Evolutionary conservation across 2,113 vertebrate genomes (phyloP), one percentile per base, ranked within the genome.

Genomic region (Bostrychus sinensis): DNA sequence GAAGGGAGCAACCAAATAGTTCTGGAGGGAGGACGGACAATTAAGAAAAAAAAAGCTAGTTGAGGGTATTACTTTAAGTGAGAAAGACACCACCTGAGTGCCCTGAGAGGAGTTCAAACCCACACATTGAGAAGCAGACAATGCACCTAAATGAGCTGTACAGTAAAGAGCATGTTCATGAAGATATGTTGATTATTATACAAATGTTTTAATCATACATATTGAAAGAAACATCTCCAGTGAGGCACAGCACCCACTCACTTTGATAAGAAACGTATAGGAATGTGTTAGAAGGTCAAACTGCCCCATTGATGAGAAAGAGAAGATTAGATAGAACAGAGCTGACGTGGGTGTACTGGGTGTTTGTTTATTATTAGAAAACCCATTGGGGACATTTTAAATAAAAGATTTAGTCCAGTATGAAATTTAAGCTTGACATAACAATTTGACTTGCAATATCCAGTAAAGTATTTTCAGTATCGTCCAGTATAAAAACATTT

Each of bases 31-130:
- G 30, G 62, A 1, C 10, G 70, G 54, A 70, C 50, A 78, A 71
- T 78, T 86, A 77, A 71, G 63, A 38, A 42, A 46, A 48, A 38
- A 42, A 46, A 48, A 66, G 63, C 25, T 32, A 62, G 63, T 60
- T 37, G 53, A 70, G 63, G 45, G 62, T 23, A 68, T 71, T 62
- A 55, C 45, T 34, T 70, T 68, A 54, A 71, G 72, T 82, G 75
- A 64, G 67, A 63, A 70, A 80, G 79, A 54, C 53, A 32, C 30
- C 48, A 69, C 45, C 23, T 8, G 9, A 72, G 42, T 28, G 56
- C 17, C 17, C 39, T 20, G 13, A 43, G 36, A 66, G 58, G 17
- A 37, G 61, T 50, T 66, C 39, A 61, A 71, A 42, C 65, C 65
- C 61, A 70, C 54, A 60, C 62, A 42, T 17, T 37, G 0, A 2